Percentiles rank a stretch among this genome's conserved stretches.
Evolutionary conservation across 2,113 vertebrate species (phyloP).

Genomic region (Apteryx owenii): DNA sequence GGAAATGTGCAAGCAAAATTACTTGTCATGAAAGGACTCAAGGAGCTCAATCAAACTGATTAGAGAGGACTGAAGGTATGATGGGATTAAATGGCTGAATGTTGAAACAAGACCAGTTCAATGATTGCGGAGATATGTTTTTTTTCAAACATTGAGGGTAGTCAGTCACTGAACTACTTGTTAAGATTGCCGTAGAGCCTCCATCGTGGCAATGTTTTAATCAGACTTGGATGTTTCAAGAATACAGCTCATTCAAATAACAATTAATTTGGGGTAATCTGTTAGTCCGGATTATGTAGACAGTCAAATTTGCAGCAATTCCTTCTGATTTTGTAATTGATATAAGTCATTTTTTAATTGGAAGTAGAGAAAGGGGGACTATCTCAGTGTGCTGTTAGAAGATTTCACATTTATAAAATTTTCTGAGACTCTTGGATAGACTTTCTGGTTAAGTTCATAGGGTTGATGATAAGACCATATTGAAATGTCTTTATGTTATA

Average conservation of each 20-base stretch:
- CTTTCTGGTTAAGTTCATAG: not conserved
- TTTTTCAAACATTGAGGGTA: not conserved
- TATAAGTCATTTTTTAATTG: not conserved
- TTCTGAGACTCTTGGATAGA: not conserved
- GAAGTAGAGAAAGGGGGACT: not conserved
- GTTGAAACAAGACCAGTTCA: not conserved
- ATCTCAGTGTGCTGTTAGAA: not conserved
- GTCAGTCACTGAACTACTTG: not conserved
- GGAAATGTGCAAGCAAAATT: not conserved
- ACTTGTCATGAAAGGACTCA: not conserved
- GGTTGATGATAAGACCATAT: not conserved
- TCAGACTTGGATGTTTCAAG: not conserved
- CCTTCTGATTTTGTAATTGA: not conserved
- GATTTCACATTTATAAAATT: not conserved
- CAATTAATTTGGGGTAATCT: not conserved
- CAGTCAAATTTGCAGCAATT: not conserved
- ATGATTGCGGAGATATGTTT: rapidly evolving
- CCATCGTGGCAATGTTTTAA: not conserved
- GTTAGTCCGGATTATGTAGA: not conserved
- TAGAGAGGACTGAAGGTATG: not conserved
- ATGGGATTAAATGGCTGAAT: not conserved
- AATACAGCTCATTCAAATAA: not conserved
- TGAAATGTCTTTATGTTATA: not conserved
- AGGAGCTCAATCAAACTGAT: not conserved
- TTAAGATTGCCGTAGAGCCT: not conserved